Percentiles rank a stretch among this genome's conserved stretches.
Conservation (phyloP, 2,113 vertebrate species). For the Recurvirostra avosetta region DNA sequence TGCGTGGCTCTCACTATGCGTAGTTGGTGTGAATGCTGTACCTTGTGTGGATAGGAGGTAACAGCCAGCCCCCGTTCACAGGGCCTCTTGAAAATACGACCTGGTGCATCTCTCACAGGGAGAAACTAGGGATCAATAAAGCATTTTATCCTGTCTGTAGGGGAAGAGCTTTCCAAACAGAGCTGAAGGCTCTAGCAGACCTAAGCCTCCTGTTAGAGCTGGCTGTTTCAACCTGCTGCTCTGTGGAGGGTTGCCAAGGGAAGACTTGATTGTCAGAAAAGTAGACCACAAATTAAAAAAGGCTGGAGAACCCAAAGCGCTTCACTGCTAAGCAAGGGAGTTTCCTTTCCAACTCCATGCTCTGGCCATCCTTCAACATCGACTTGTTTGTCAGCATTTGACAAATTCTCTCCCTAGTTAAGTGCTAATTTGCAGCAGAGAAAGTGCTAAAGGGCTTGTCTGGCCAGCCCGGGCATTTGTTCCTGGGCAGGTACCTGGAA, state of each 20-base stretch:
- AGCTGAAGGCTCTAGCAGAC: neutral
- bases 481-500: neutral
- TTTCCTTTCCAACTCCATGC: neutral
- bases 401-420: neutral
- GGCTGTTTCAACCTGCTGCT: neutral
- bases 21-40: neutral
- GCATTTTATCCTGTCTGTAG: neutral
- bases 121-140: neutral
- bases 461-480: neutral
- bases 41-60: neutral
- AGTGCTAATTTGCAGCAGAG: neutral
- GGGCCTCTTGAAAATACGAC: neutral
- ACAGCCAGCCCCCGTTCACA: rapidly evolving
- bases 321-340: neutral
- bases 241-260: neutral
- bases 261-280: neutral
- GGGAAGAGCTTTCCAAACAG: neutral
- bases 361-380: neutral
- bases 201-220: neutral
- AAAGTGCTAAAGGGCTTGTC: neutral
- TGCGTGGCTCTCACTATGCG: rapidly evolving
- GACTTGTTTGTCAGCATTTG: neutral
- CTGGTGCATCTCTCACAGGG: neutral
- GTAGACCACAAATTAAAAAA: neutral
- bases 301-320: neutral